phyloP scores from a whole-genome alignment of 2,888 invertebrate genomes.

The Patella ulyssiponensis region DNA sequence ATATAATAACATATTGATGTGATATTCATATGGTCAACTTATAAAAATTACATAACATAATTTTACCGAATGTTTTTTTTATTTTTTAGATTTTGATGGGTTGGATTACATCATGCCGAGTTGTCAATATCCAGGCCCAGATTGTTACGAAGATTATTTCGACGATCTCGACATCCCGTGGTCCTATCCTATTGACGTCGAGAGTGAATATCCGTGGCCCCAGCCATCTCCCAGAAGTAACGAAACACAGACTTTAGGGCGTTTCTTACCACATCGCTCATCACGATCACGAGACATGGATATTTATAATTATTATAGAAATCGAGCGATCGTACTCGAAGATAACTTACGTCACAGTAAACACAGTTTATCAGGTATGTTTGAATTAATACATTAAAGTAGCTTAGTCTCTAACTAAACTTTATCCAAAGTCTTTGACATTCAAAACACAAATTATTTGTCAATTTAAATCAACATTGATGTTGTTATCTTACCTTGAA shows the following conservation, averaged over 20 bases:
- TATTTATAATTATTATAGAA: slow-evolving; percentile 5
- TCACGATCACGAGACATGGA: background rate
- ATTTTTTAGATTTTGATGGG: background rate
- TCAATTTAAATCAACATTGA: too few relatives aligned
- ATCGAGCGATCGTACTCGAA: background rate
- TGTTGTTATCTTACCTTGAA: too few relatives aligned
- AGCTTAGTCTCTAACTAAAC: too few relatives aligned
- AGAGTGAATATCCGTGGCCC: background rate
- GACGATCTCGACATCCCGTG: background rate
- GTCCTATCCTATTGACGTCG: background rate
- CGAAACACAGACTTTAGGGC: background rate
- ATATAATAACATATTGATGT: too few relatives aligned
- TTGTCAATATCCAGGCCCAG: background rate
- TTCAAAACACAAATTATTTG: too few relatives aligned
- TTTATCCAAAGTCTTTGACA: too few relatives aligned
- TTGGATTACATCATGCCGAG: background rate
- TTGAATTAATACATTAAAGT: background rate
- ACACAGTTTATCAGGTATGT: background rate
- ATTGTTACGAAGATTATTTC: background rate
- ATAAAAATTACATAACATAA: too few relatives aligned
- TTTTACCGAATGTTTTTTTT: background rate
- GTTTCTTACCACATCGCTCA: too few relatives aligned
- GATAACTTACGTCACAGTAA: background rate
- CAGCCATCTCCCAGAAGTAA: background rate
- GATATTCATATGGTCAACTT: too few relatives aligned